A percentile compares a stretch with the other conserved stretches of the same genome.
Evolutionary conservation across 1,140 invertebrate species (phyloP).

Genomic region (Camponotus pennsylvanicus): DNA sequence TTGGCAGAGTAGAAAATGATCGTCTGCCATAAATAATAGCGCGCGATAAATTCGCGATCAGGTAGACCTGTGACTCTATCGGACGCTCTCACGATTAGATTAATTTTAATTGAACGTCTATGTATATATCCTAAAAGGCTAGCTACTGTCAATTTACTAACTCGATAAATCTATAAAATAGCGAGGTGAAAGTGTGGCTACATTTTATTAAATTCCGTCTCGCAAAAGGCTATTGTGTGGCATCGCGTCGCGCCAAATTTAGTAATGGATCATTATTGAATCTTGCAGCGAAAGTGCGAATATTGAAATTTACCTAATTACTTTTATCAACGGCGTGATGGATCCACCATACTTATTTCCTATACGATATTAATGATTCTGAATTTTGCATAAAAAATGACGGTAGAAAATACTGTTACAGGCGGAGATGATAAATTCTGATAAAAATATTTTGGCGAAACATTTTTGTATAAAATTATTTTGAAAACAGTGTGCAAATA

Average conservation of each 20-base stretch:
- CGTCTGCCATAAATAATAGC: constrained; percentile 49
- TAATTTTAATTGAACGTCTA: constrained; percentile 67
- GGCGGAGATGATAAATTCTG: too few relatives aligned
- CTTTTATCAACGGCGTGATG: constrained; percentile 2
- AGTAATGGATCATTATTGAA: constrained; percentile 65
- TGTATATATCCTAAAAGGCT: constrained; percentile 55
- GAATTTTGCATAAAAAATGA: too few relatives aligned
- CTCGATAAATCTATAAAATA: constrained; percentile 70
- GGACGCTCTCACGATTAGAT: constrained; percentile 56
- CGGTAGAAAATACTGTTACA: too few relatives aligned
- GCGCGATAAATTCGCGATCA: constrained; percentile 59
- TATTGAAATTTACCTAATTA: constrained; percentile 55
- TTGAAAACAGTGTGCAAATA: too few relatives aligned
- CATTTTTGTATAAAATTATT: too few relatives aligned
- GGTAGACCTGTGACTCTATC: constrained; percentile 19
- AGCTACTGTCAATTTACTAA: constrained; percentile 60
- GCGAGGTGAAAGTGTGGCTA: constrained; percentile 51
- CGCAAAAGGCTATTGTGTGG: constrained; percentile 51
- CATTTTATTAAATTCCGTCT: constrained; percentile 69
- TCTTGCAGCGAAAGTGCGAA: constrained; percentile 27
- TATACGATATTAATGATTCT: neutral
- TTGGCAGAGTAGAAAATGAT: constrained; percentile 23
- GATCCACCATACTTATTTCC: neutral
- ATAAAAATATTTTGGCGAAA: too few relatives aligned
- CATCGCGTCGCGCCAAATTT: constrained; percentile 51